Percentiles rank a stretch among this genome's conserved stretches.
Evolutionary conservation across 2,888 invertebrate species (phyloP).

Genomic region (Melitaea athalia): DNA sequence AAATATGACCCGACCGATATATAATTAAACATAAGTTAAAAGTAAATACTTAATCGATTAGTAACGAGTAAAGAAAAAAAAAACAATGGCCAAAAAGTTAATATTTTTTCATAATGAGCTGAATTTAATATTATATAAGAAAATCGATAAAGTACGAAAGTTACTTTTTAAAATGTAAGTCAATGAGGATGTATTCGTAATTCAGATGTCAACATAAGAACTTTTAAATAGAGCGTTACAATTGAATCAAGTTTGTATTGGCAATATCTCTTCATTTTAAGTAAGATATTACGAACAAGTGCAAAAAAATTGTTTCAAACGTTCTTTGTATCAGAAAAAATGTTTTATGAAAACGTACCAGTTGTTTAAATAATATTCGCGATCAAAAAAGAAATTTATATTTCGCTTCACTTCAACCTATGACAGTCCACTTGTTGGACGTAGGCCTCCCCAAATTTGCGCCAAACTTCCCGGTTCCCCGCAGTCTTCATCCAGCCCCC

Average conservation of each 20-base stretch:
- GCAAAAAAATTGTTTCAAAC: conserved; percentile 17
- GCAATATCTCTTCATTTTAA: conserved; percentile 28
- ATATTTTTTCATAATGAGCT: not conserved
- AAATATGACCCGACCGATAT: conserved; percentile 23
- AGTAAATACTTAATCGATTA: not conserved
- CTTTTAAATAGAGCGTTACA: conserved; percentile 35
- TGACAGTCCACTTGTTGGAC: too few relatives aligned
- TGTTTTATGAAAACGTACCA: not conserved
- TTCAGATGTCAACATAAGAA: conserved; percentile 33
- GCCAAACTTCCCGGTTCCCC: too few relatives aligned
- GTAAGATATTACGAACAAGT: conserved; percentile 27
- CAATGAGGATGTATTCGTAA: conserved; percentile 15
- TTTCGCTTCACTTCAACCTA: too few relatives aligned
- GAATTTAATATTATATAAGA: not conserved
- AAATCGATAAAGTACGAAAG: not conserved
- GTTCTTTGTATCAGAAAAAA: not conserved
- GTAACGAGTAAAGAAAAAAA: too few relatives aligned
- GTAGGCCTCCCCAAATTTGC: too few relatives aligned
- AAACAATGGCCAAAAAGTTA: too few relatives aligned
- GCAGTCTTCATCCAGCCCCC: too few relatives aligned
- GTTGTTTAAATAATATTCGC: not conserved
- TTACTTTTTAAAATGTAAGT: not conserved
- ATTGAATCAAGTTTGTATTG: conserved; percentile 32
- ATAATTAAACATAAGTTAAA: not conserved
- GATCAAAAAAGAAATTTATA: too few relatives aligned